Evolutionary conservation across 2,113 vertebrate species (phyloP), one percentile per base, ranked within the genome.

Genomic region (Pituophis catenifer): DNA sequence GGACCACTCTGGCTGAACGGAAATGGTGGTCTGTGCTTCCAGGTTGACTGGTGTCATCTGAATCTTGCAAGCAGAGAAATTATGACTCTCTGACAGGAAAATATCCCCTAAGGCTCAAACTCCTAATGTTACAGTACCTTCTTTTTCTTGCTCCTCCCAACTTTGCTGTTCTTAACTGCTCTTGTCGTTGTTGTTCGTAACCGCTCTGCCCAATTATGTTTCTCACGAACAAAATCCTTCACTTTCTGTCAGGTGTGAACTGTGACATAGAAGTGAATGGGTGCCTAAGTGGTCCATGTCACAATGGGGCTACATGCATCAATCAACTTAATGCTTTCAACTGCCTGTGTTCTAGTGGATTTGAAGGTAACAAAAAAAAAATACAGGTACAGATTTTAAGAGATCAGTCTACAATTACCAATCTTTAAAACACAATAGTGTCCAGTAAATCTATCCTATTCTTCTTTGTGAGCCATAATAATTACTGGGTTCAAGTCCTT

Each of bases 231-330:
- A 96, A 53, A 95, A 91, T 92, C 2, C 81, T 97, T 92, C 33
- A 19, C 92, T 96, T 95, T 29, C 98, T 97, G 93, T 85, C 94
- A 98, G 98, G 98, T 95, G 95, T 97, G 96, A 97, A 97, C 91
- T 98, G 98, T 93, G 98, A 98, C 95, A 98, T 96, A 96, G 97
- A 98, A 95, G 97, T 98, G 92, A 96, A 98, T 93, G 97, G 98
- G 96, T 98, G 98, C 94, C 97, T 98, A 26, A 98, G 98, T 95
- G 97, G 96, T 90, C 97, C 98, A 91, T 98, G 97, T 95, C 95
- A 54, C 94, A 98, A 98, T 23, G 97, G 97, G 91, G 97, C 96
- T 44, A 97, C 95, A 75, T 98, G 97, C 93, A 33, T 96, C 90
- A 97, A 98, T 96, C 97, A 97, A 70, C 97, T 98, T 62, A 96